phyloP scores from a whole-genome alignment of 2,113 vertebrate genomes.

The Prunella fulvescens region DNA sequence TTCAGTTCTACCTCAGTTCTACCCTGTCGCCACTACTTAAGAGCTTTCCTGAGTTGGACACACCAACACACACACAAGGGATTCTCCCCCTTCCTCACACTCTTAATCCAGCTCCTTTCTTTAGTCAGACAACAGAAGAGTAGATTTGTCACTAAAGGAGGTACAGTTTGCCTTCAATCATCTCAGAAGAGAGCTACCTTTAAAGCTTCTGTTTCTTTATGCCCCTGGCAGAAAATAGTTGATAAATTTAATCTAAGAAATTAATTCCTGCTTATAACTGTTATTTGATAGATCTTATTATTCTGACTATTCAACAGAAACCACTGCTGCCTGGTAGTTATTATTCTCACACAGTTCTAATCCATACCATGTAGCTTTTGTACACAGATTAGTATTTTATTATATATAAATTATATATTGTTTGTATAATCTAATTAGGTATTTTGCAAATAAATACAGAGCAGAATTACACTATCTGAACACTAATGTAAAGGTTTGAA shows the following conservation, averaged over 20 bases:
- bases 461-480: not conserved
- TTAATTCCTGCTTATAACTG: constrained; percentile 48
- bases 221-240: constrained; percentile 11
- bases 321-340: not conserved
- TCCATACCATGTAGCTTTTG: constrained; percentile 39
- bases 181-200: constrained; percentile 4
- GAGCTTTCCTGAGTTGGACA: not conserved
- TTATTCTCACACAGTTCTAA: constrained; percentile 43
- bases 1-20: not conserved
- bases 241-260: constrained; percentile 52
- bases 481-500: not conserved
- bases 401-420: constrained; percentile 5
- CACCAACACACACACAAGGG: not conserved
- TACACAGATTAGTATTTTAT: constrained; percentile 49
- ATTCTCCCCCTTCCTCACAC: not conserved
- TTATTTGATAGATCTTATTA: constrained; percentile 58
- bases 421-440: constrained; percentile 34
- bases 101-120: not conserved
- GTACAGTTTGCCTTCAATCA: constrained; percentile 1
- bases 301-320: constrained; percentile 40
- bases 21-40: not conserved
- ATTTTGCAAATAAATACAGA: constrained; percentile 48
- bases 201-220: constrained; percentile 42
- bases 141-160: constrained; percentile 24
- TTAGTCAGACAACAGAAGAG: constrained; percentile 2